Base-by-base conservation (phyloP, 2,888 invertebrate species). In the Oxytorus armatus region DNA sequence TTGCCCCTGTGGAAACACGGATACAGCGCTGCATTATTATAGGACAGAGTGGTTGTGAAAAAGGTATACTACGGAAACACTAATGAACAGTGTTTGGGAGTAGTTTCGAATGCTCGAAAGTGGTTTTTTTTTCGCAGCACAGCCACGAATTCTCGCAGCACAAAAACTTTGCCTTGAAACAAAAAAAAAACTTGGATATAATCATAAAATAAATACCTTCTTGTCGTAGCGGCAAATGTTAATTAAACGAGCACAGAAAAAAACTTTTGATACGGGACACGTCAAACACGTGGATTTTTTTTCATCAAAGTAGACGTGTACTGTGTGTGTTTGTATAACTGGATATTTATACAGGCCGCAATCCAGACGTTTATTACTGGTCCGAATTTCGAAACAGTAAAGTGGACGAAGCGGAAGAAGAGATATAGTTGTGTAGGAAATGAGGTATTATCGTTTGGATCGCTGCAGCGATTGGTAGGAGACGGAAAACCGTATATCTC, bases 241-340 rank as follows among this genome's bases (percentile, higher is more conserved):
- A 36, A 66, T 66, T 66, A 49, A 51, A 49, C 8, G 51, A 14
- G 36, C 36, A 66, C 51, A 23, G 14, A 66, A 51, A 66, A 23
- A 23, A 8, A 49, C 36, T 51, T 66, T 51, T 10, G 21, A 25
- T 33, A 33, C 11, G 66, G 23, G 66, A 23, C 36, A 36, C 11
- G 25, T 16, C 29, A 66, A 51, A 66, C 16, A 51, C 66, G 8
- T n/a, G 51, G 23, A 21, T 51, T 66, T 66, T n/a, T n/a, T 36
- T 18, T 33, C 47, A 61, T 51, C 21, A 23, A 51, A n/a, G 23
- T 47, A n/a, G 49, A 21, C 14, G 51, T 51, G 33, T 2, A 36
- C 36, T 21, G 21, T 23, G 36, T 49, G 16, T 47, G 65, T 25
- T 7, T 25, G 53, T 29, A 14, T n/a, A 49, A 49, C n/a, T 36